These are phyloP conservation scores for Trichomycterus rosablanca DNA, from an alignment of 2,113 vertebrate species.

Conservation along the genomic window DNA sequence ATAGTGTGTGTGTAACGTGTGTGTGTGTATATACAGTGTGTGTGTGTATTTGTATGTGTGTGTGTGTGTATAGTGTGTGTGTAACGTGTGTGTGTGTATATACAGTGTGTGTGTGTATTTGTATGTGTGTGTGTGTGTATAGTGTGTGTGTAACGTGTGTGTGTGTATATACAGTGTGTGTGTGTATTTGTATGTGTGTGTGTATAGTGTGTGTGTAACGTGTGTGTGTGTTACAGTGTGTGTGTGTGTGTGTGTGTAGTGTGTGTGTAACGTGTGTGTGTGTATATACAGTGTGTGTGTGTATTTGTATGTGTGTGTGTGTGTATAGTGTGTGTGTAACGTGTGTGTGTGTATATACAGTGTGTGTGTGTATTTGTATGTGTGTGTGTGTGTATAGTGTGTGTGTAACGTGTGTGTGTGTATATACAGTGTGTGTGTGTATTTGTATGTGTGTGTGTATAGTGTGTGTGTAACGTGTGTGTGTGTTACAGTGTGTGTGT, in stretches of 20 bases:
- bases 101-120: not conserved
- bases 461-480: no score
- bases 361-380: not conserved
- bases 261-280: no score
- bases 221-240: not conserved
- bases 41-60: not conserved
- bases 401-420: not conserved
- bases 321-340: no score
- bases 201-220: not conserved
- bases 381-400: slow-evolving; percentile 3
- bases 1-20: not conserved
- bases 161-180: slow-evolving; percentile 4
- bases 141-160: not conserved
- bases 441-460: no score
- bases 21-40: slow-evolving; percentile 11
- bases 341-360: slow-evolving; percentile 8
- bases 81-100: not conserved
- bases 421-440: not conserved
- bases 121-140: not conserved
- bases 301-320: not conserved
- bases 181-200: not conserved
- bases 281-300: not conserved
- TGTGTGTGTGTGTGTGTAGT: slow-evolving; percentile 1
- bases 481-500: not conserved
- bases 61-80: slow-evolving; percentile 6